Base-by-base conservation (phyloP, 1,140 invertebrate species). In the Sminthurinus signatus region DNA sequence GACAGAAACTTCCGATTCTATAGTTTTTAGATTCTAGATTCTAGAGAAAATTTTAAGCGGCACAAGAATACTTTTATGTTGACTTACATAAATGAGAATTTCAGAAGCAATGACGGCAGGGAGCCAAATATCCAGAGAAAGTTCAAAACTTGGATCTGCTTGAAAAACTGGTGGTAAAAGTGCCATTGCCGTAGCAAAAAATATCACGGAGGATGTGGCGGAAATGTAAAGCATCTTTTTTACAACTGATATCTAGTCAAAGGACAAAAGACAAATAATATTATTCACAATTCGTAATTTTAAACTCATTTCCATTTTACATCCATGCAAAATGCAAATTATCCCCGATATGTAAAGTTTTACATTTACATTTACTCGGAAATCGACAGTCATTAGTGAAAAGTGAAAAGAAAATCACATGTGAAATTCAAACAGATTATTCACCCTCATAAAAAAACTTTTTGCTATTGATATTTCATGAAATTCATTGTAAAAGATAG, bases 191-290 rank as follows among this genome's bases (percentile, higher is more conserved):
- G 23, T 27, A 2, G 54, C 54, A 21, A 56, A 42, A 28, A 56
- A 56, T n/a, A 56, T 12, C 36, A 56, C 36, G 2, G 54, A 36
- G 3, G 36, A 42, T 4, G 28, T 12, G 14, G 54, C 54, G 4
- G 54, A 5, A 3, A 56, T 42, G 32, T 56, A 56, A 36, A 56
- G 8, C 54, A 56, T 31, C 31, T 39, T 56, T 31, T 56, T 56
- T 5, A 42, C 36, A 4, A 42, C 54, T 10, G 32, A 56, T n/a
- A 56, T 31, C 54, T 54, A 32, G 51, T 23, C 12, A 54, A 54
- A 5, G 14, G 21, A 48, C 8, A 5, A 10, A 48, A 48, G 8
- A 5, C 10, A 10, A 48, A 23, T 48, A 21, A 17, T 14, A 48
- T 8, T 17, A 39, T 39, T 39, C n/a, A n/a, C n/a, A n/a, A n/a